Conservation (phyloP, 2,113 vertebrate genomes). For the Pampusana beccarii region DNA sequence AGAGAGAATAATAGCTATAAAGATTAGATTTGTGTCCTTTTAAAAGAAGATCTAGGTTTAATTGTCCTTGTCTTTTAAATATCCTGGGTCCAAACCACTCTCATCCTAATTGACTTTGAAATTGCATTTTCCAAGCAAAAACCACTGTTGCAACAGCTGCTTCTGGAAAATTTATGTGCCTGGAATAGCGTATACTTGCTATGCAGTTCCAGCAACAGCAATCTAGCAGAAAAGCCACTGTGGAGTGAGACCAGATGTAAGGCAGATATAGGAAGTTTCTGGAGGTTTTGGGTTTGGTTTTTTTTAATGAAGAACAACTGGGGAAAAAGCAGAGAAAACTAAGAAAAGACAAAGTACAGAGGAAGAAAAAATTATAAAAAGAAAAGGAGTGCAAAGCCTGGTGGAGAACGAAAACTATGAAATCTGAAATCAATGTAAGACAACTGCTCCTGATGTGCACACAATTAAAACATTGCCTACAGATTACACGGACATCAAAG, state of each 20-base stretch:
- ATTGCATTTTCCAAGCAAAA: slow-evolving; percentile 19
- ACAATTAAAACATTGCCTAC: neutral
- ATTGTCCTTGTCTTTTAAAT: neutral
- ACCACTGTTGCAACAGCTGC: neutral
- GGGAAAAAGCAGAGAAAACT: neutral
- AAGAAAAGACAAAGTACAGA: neutral
- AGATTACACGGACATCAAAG: neutral
- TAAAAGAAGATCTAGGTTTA: neutral
- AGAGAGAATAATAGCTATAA: neutral
- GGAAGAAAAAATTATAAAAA: neutral
- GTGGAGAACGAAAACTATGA: neutral
- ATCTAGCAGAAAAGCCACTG: slow-evolving; percentile 17
- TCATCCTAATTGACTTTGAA: neutral
- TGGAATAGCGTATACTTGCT: slow-evolving; percentile 11
- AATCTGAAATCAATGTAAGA: neutral
- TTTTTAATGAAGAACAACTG: neutral
- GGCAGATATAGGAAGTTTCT: slow-evolving; percentile 34
- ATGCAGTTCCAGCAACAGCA: neutral
- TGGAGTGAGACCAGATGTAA: slow-evolving; percentile 32
- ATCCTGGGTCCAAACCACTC: neutral
- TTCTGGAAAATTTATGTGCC: neutral
- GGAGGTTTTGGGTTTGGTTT: neutral
- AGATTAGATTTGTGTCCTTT: neutral
- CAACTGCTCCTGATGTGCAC: neutral
- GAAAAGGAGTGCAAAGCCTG: neutral